These are phyloP conservation scores for Pseudorhiza aurosa DNA, from an alignment of 30 jellyfish, hydroid and myxozoan genomes.

Conservation along the genomic window DNA sequence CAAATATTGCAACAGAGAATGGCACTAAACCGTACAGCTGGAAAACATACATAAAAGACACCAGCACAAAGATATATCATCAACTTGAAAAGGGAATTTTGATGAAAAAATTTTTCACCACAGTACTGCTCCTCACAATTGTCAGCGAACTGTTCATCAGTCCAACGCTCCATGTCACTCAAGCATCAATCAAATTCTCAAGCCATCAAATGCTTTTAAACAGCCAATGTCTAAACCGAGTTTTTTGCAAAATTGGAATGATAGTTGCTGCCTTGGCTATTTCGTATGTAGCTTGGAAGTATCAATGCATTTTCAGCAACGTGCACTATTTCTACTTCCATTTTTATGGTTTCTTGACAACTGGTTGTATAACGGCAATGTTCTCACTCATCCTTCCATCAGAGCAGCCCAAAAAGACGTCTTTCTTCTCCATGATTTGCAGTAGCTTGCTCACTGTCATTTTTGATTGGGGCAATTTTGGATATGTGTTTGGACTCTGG, in stretches of 20 bases:
- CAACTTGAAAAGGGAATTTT: slow-evolving; percentile 48
- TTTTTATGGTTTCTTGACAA: slow-evolving; percentile 67
- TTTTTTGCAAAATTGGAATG: slow-evolving; percentile 61
- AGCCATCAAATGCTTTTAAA: slow-evolving; percentile 28
- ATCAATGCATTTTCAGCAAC: slow-evolving; percentile 27
- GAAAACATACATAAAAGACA: slow-evolving; percentile 31
- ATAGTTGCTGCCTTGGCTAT: slow-evolving; percentile 57
- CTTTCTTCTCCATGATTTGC: slow-evolving; percentile 27
- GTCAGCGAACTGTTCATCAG: slow-evolving; percentile 60
- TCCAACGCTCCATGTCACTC: slow-evolving; percentile 62
- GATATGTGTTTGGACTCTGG: slow-evolving; percentile 52
- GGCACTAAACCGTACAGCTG: slow-evolving; percentile 17
- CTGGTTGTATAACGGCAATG: slow-evolving; percentile 61
- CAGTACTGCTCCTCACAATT: slow-evolving; percentile 41
- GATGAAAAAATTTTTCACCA: slow-evolving; percentile 45
- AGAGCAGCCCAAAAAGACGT: slow-evolving; percentile 24
- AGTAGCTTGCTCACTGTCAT: slow-evolving; percentile 39
- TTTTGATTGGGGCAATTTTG: slow-evolving; percentile 44
- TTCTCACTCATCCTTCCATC: slow-evolving; percentile 51
- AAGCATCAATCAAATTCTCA: slow-evolving; percentile 45
- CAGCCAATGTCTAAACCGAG: slow-evolving; percentile 57
- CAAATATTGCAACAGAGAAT: background rate
- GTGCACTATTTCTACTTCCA: slow-evolving; percentile 67
- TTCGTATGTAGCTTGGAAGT: slow-evolving; percentile 59
- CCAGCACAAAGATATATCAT: slow-evolving; percentile 35